phyloP scores from a whole-genome alignment of 1,140 invertebrate genomes.

The Brachionus koreanus region DNA sequence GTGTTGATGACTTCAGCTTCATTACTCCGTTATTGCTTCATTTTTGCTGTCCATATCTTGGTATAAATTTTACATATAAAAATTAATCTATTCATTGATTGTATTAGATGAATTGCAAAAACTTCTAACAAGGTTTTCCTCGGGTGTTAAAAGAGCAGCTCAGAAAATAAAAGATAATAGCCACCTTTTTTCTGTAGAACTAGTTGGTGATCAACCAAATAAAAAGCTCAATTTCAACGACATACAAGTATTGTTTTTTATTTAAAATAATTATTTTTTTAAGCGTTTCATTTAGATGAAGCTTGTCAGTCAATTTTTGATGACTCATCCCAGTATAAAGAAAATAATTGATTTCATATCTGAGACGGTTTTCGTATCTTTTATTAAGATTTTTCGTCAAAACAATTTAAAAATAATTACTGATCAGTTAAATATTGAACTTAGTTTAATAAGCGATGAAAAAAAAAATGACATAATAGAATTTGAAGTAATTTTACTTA shows the following conservation, averaged over 20 bases:
- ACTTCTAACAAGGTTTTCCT: constrained; percentile 12
- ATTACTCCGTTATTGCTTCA: neutral
- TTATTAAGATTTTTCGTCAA: neutral
- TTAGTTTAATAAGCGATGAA: neutral
- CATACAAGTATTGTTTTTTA: neutral
- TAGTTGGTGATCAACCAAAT: neutral
- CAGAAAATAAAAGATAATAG: constrained; percentile 31
- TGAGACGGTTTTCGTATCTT: neutral
- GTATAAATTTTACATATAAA: neutral
- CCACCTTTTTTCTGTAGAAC: constrained; percentile 14
- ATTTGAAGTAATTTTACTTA: neutral
- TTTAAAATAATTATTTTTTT: neutral
- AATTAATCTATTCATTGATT: neutral
- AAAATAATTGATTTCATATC: constrained; percentile 15
- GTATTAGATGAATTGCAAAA: constrained; percentile 35
- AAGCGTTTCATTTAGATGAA: constrained; percentile 2
- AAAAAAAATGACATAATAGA: neutral
- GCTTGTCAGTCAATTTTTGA: constrained; percentile 19
- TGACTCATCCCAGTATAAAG: neutral
- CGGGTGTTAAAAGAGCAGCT: constrained; percentile 23
- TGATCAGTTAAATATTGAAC: neutral
- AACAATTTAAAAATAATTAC: neutral
- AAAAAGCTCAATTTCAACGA: neutral
- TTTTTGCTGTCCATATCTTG: constrained; percentile 42
- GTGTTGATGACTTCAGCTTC: constrained; percentile 10